Evolutionary conservation across 2,888 invertebrate species (phyloP), one percentile per base, ranked within the genome.

Genomic region (Agriopis marginaria): DNA sequence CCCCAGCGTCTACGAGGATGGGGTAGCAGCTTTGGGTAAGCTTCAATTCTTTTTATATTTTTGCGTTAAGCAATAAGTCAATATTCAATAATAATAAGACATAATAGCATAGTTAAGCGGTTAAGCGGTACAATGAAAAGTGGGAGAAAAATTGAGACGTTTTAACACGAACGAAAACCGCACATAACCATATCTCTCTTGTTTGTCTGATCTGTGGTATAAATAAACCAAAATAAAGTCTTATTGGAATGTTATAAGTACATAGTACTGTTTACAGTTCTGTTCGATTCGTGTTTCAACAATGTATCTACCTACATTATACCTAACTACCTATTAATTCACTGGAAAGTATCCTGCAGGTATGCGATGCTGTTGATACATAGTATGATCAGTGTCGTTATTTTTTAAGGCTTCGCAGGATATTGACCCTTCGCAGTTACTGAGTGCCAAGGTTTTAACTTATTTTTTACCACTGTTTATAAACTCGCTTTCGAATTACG

Each of bases 1-100:
- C 98, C 98, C 0, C 91, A 95, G 78, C 95, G 95, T 93, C 92
- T 96, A 4, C 95, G 95, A 75, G 94, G 88, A 73, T 97, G 96
- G 87, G 96, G 96, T 0, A 94, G 93, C 63, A 81, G 91, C 14
- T 96, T 96, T 74, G 96, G 96, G 97, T 97, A 92, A 83, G 59
- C 23, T 56, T 55, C 12, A 6, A 32, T 11, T 10, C 17, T n/a
- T 23, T n/a, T n/a, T n/a, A n/a, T n/a, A n/a, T n/a, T 32, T 32
- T 32, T 32, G 32, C 32, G 32, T 32, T 32, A 32, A 23, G 17
- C 17, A 0, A 23, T 2, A n/a, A n/a, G n/a, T n/a, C n/a, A n/a
- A n/a, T n/a, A n/a, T n/a, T n/a, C n/a, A n/a, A n/a, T n/a, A n/a
- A n/a, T n/a, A n/a, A 23, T 23, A 23, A 23, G 17, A 23, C 17